Evolutionary conservation across 2,113 vertebrate genomes (phyloP).

Genomic region (Leptosomus discolor): DNA sequence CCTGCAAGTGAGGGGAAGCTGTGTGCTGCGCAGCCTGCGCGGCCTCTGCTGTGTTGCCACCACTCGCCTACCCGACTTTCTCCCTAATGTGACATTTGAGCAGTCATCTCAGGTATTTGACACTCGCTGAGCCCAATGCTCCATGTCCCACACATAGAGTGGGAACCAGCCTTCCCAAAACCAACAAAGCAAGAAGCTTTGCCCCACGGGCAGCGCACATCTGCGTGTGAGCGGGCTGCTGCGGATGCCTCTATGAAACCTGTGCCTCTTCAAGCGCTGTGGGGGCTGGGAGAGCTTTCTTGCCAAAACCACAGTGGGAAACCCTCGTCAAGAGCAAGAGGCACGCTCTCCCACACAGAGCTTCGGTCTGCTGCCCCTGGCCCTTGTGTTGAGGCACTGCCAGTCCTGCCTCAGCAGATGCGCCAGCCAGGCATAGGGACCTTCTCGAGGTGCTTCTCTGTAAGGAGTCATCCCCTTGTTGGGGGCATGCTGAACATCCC

Average conservation of each 20-base stretch:
- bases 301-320: neutral
- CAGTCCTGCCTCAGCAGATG: neutral
- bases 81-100: neutral
- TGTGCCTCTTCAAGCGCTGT: fast-evolving
- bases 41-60: neutral
- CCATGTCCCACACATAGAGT: neutral
- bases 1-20: slow-evolving; percentile 41
- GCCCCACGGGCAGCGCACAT: fast-evolving
- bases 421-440: neutral
- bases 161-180: neutral
- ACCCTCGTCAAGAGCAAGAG: neutral
- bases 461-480: fast-evolving
- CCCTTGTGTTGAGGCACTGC: neutral
- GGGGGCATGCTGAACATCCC: fast-evolving
- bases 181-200: neutral
- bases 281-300: neutral
- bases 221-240: fast-evolving
- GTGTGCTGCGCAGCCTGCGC: neutral
- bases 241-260: fast-evolving
- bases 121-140: neutral
- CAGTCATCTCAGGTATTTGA: neutral
- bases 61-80: neutral
- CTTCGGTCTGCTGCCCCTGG: neutral
- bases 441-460: neutral
- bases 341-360: neutral